Evolutionary conservation across 1,140 invertebrate genomes (phyloP).

Genomic region (Drosophila varians): DNA sequence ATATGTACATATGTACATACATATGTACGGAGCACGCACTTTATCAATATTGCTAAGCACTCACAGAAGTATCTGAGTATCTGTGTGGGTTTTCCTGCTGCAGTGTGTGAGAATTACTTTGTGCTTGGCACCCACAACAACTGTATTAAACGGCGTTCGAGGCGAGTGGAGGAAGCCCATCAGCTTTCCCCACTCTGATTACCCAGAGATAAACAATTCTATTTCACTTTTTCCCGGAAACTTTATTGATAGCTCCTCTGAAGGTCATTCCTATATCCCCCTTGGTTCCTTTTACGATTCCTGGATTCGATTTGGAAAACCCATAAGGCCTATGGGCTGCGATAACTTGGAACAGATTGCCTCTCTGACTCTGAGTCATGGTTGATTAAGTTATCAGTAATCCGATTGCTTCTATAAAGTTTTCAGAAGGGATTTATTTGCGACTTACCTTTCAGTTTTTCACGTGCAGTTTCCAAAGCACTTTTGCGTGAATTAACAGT

Average conservation of each 20-base stretch:
- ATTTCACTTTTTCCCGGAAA: conserved; percentile 33
- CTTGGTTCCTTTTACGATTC: not conserved
- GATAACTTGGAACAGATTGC: conserved; percentile 24
- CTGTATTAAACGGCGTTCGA: conserved; percentile 60
- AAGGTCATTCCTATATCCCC: conserved; percentile 30
- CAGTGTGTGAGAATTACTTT: conserved; percentile 19
- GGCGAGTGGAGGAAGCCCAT: conserved; percentile 14
- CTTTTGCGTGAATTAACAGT: conserved; percentile 76
- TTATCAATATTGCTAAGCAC: conserved; percentile 61
- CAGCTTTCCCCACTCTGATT: conserved; percentile 13
- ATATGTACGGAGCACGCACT: conserved; percentile 49
- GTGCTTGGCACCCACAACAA: conserved; percentile 59
- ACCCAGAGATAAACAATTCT: conserved; percentile 22
- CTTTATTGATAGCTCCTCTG: conserved; percentile 19
- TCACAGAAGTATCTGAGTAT: conserved; percentile 35
- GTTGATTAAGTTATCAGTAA: conserved; percentile 18
- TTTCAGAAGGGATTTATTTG: not conserved
- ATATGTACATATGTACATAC: conserved; percentile 25
- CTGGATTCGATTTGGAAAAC: conserved; percentile 3
- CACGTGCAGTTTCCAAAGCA: conserved; percentile 64
- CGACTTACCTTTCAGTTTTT: conserved; percentile 68
- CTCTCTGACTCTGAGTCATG: conserved; percentile 8
- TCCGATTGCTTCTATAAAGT: not conserved
- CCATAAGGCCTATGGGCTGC: not conserved
- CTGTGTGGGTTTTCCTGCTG: conserved; percentile 10